Percentiles rank a stretch among this genome's conserved stretches.
Evolutionary conservation across 2,888 invertebrate genomes (phyloP).

Genomic region (Oegoconia quadripuncta): DNA sequence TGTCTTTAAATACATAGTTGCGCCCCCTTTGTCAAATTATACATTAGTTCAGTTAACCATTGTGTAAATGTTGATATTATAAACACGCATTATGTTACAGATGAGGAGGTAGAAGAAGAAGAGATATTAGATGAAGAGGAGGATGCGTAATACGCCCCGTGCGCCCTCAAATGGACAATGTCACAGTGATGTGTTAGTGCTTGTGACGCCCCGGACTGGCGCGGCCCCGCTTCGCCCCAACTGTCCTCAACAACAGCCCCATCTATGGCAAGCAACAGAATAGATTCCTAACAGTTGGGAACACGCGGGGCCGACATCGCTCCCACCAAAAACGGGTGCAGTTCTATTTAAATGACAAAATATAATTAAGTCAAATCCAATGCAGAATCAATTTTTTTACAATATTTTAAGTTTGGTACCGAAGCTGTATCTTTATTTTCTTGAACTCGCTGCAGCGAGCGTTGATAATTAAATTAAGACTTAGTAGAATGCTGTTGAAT

Average conservation of each 20-base stretch:
- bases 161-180: conserved; percentile 74
- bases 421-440: conserved; percentile 65
- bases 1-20: too few relatives aligned
- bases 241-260: conserved; percentile 47
- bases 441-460: conserved; percentile 46
- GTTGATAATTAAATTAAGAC: conserved; percentile 56
- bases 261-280: conserved; percentile 29
- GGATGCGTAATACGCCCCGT: conserved; percentile 76
- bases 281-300: conserved; percentile 59
- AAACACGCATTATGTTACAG: conserved; percentile 51
- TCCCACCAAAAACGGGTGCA: conserved; percentile 76
- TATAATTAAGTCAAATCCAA: conserved; percentile 73
- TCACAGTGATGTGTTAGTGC: conserved; percentile 79
- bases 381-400: conserved; percentile 69
- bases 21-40: too few relatives aligned
- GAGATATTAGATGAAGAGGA: conserved; percentile 73
- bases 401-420: conserved; percentile 70
- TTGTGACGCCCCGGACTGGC: conserved; percentile 72
- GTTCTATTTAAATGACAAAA: conserved; percentile 78
- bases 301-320: conserved; percentile 70
- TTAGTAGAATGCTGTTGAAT: conserved; percentile 76
- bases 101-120: conserved; percentile 75
- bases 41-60: not conserved
- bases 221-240: conserved; percentile 75
- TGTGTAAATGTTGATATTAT: not conserved